A percentile compares a stretch with the other conserved stretches of the same genome.
Evolutionary conservation across 2,113 vertebrate genomes (phyloP).

Genomic region (Pseudopodoces humilis): DNA sequence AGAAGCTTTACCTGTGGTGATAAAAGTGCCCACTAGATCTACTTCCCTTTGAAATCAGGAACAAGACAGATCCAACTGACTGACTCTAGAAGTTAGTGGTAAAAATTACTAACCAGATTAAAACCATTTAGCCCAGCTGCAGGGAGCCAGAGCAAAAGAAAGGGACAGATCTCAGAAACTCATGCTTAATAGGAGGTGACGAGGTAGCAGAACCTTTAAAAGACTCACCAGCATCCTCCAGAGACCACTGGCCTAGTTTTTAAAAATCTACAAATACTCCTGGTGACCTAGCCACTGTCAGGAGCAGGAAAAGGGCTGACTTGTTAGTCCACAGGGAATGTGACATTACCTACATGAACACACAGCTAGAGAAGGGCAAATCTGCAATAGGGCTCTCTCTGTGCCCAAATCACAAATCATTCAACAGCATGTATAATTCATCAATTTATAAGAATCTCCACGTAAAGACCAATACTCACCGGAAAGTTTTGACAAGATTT

Average conservation of each 20-base stretch:
- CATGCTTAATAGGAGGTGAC: slow-evolving; percentile 59
- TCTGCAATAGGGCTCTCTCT: background rate
- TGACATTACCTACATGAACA: background rate
- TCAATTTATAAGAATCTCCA: background rate
- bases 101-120: background rate
- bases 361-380: background rate
- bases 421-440: background rate
- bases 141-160: slow-evolving; percentile 12
- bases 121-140: slow-evolving; percentile 1
- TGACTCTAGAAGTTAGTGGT: background rate
- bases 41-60: background rate
- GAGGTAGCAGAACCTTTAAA: slow-evolving; percentile 61
- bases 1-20: background rate
- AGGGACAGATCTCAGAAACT: slow-evolving; percentile 38
- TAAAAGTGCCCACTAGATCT: background rate
- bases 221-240: slow-evolving; percentile 56
- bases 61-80: background rate
- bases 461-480: slow-evolving; percentile 71
- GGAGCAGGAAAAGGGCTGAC: slow-evolving; percentile 14
- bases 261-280: slow-evolving; percentile 46
- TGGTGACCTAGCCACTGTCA: slow-evolving; percentile 44
- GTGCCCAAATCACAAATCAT: background rate
- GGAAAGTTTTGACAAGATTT: slow-evolving; percentile 90
- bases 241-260: slow-evolving; percentile 64
- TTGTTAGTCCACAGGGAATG: slow-evolving; percentile 32